phyloP scores from a whole-genome alignment of 2,797 vertebrate genomes.

The Austrolebias charrua region DNA sequence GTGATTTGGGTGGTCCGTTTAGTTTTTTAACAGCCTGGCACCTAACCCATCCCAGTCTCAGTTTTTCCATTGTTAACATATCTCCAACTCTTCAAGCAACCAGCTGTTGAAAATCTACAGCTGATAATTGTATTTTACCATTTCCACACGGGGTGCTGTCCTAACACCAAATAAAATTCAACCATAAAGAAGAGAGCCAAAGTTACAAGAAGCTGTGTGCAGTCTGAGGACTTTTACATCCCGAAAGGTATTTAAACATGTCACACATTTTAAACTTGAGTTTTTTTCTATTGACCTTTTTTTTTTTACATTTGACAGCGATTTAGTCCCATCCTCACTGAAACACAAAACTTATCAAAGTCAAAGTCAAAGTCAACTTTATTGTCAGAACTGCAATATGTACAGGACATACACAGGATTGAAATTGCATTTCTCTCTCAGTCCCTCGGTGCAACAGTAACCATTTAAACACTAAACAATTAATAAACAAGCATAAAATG shows the following conservation, averaged over 20 bases:
- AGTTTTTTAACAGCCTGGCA: constrained; percentile 25
- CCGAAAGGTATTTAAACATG: constrained; percentile 24
- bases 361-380: too few relatives aligned
- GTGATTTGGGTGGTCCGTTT: constrained; percentile 25
- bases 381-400: too few relatives aligned
- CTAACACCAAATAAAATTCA: constrained; percentile 7
- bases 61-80: constrained; percentile 28
- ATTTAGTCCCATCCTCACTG: too few relatives aligned
- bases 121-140: constrained; percentile 15
- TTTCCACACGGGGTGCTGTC: constrained; percentile 10
- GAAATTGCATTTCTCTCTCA: too few relatives aligned
- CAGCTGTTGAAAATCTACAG: constrained; percentile 16
- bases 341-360: too few relatives aligned
- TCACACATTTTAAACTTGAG: too few relatives aligned
- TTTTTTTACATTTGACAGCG: too few relatives aligned
- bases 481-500: too few relatives aligned
- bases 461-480: too few relatives aligned
- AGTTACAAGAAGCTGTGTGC: not conserved
- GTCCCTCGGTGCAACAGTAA: too few relatives aligned
- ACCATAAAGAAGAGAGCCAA: not conserved
- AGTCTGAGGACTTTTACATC: constrained; percentile 13
- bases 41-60: constrained; percentile 12
- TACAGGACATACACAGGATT: too few relatives aligned
- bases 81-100: constrained; percentile 9
- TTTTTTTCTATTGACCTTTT: too few relatives aligned